phyloP scores from a whole-genome alignment of 2,888 invertebrate genomes.

The Bugula neritina region DNA sequence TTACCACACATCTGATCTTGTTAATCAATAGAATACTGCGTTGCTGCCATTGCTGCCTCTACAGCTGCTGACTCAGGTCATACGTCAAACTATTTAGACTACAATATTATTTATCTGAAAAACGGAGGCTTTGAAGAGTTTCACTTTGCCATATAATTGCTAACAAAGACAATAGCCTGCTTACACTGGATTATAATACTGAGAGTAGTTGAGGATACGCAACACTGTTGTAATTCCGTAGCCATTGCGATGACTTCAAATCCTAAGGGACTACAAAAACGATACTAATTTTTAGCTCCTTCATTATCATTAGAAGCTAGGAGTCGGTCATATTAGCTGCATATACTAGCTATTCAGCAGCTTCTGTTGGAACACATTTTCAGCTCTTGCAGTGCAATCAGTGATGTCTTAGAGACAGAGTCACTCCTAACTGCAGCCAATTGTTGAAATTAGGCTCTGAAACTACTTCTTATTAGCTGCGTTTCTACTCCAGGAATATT shows the following conservation, averaged over 20 bases:
- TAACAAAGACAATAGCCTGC: background rate
- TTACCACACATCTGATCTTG: background rate
- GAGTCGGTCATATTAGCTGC: no score
- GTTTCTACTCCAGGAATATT: no score
- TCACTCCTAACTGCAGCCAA: background rate
- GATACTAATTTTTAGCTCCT: constrained; percentile 25
- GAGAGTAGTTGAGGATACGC: background rate
- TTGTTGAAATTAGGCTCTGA: background rate
- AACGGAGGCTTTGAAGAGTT: no score
- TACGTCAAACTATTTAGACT: no score
- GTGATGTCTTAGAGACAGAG: background rate
- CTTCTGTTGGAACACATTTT: no score
- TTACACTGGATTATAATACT: background rate
- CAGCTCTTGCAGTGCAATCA: no score
- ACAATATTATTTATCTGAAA: no score
- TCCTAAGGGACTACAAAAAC: constrained; percentile 18
- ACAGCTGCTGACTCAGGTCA: no score
- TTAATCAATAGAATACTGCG: background rate
- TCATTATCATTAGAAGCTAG: constrained; percentile 21
- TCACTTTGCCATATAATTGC: background rate
- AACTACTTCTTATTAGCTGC: background rate
- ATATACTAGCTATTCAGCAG: no score
- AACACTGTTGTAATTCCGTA: background rate
- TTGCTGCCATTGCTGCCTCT: no score
- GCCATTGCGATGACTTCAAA: constrained; percentile 1